Conservation (phyloP, 1,140 invertebrate genomes). For the Calosoma granatense region DNA sequence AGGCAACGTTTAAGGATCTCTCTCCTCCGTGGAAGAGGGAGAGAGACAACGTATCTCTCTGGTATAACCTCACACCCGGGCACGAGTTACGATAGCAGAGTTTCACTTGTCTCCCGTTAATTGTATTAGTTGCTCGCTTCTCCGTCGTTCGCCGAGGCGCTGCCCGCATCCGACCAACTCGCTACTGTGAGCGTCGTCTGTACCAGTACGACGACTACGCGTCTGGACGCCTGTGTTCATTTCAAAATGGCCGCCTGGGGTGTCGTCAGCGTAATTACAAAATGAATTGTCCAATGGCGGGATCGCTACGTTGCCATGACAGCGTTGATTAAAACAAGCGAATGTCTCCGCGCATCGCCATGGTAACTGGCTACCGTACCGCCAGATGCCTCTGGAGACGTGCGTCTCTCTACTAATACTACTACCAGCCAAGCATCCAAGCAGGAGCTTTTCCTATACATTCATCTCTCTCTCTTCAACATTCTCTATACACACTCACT, state of each 20-base stretch:
- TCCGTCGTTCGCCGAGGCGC: conserved; percentile 18
- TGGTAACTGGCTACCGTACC: conserved; percentile 26
- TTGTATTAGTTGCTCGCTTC: conserved; percentile 35
- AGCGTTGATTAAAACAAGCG: conserved; percentile 38
- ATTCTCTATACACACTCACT: no score
- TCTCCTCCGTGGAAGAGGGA: no score
- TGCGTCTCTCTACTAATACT: not conserved
- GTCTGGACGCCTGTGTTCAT: conserved; percentile 30
- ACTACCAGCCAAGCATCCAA: no score
- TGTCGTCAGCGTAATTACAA: conserved; percentile 39
- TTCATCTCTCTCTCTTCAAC: no score
- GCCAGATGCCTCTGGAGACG: conserved; percentile 27
- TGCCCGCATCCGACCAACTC: conserved; percentile 24
- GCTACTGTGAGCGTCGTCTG: conserved; percentile 15
- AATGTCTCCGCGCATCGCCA: conserved; percentile 32
- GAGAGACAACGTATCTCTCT: no score
- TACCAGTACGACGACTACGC: conserved; percentile 18
- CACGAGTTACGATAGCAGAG: conserved; percentile 35
- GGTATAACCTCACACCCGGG: conserved; percentile 17
- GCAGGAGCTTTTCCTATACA: no score
- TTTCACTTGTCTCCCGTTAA: conserved; percentile 38
- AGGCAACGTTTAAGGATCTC: no score
- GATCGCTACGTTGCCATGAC: conserved; percentile 36
- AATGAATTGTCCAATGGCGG: conserved; percentile 39
- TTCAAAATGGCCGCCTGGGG: conserved; percentile 38